These are phyloP conservation scores for Eupithecia inturbata DNA, from an alignment of 2,888 invertebrate genomes.

Conservation along the genomic window DNA sequence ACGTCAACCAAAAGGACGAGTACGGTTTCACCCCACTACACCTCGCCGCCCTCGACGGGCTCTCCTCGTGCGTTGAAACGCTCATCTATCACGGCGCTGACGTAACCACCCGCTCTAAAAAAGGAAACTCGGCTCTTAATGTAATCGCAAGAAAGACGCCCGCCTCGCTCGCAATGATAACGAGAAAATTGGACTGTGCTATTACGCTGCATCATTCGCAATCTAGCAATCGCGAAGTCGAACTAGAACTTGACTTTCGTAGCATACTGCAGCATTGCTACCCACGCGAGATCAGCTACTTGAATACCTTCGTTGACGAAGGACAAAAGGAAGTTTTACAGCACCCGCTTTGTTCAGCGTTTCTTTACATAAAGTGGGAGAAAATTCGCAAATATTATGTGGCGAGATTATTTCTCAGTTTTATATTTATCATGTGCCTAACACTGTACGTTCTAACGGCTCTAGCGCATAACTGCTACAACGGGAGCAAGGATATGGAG, in stretches of 20 bases:
- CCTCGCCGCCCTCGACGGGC: constrained; percentile 92
- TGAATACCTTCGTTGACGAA: constrained; percentile 94
- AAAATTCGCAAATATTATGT: constrained; percentile 95
- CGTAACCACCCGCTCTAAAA: constrained; percentile 94
- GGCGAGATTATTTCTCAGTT: constrained; percentile 90
- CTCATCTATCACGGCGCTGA: constrained; percentile 93
- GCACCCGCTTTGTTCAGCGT: constrained; percentile 94
- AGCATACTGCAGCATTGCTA: constrained; percentile 92
- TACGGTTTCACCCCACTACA: constrained; percentile 94
- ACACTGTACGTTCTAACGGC: constrained; percentile 92
- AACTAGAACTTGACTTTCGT: constrained; percentile 92
- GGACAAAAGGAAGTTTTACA: constrained; percentile 94
- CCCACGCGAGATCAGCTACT: constrained; percentile 92
- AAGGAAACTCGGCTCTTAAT: constrained; percentile 93
- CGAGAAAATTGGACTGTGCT: constrained; percentile 91
- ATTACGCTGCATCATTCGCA: constrained; percentile 91
- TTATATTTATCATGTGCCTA: constrained; percentile 91
- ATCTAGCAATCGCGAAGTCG: constrained; percentile 91
- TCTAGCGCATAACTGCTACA: constrained; percentile 93
- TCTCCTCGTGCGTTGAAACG: constrained; percentile 93
- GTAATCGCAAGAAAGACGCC: constrained; percentile 94
- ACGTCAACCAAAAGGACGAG: constrained; percentile 92
- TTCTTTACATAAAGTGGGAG: constrained; percentile 94
- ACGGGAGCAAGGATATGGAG: constrained; percentile 90
- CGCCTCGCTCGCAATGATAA: constrained; percentile 92